These are phyloP conservation scores for Coleophora deauratella DNA, from an alignment of 2,888 invertebrate genomes.

Conservation along the genomic window DNA sequence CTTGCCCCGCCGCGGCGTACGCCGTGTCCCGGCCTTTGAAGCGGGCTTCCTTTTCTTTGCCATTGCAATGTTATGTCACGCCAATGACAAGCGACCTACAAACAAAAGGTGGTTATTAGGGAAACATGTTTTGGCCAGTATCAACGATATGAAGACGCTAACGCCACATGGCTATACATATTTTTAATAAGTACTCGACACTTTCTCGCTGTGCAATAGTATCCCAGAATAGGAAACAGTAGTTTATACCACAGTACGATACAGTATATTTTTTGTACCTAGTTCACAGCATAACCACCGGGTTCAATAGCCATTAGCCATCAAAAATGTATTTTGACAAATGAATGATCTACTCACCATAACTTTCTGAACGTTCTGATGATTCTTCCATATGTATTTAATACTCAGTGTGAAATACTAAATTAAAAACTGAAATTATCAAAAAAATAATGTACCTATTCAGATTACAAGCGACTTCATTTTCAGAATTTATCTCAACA, in stretches of 20 bases:
- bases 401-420: no score
- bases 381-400: no score
- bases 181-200: no score
- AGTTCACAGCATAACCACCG: conserved; percentile 36
- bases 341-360: conserved; percentile 40
- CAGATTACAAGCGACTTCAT: no score
- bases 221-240: no score
- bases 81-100: conserved; percentile 42
- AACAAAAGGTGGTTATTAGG: conserved; percentile 19
- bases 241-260: no score
- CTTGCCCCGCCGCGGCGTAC: conserved; percentile 54
- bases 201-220: no score
- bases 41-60: conserved; percentile 62
- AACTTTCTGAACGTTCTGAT: conserved; percentile 26
- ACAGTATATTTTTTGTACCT: no score
- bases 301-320: conserved; percentile 30
- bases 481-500: no score
- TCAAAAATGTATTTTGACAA: conserved; percentile 23
- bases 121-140: conserved; percentile 47
- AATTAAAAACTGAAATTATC: no score
- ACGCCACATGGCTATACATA: conserved; percentile 50
- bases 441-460: no score
- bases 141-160: conserved; percentile 42
- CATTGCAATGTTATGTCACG: conserved; percentile 35
- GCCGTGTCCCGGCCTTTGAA: conserved; percentile 40